phyloP scores from a whole-genome alignment of 1,140 invertebrate genomes.

The Cherax destructor region DNA sequence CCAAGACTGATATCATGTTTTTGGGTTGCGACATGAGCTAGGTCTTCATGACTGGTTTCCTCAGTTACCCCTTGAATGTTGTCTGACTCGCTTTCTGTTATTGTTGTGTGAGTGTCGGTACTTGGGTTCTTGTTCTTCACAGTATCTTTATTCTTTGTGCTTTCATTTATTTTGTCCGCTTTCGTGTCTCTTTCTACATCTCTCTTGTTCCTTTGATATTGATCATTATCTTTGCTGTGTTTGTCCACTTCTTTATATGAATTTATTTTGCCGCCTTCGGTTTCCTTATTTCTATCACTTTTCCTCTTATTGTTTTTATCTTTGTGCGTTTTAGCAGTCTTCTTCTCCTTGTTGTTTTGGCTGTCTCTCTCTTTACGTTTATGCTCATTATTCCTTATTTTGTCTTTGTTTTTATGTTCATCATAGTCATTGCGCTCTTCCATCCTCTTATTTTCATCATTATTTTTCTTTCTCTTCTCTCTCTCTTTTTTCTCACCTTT shows the following conservation, averaged over 20 bases:
- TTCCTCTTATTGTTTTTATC: background rate
- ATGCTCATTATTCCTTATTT: background rate
- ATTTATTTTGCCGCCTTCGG: background rate
- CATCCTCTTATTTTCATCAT: background rate
- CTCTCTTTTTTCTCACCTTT: background rate
- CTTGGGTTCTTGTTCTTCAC: background rate
- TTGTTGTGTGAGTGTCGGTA: background rate
- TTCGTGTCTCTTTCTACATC: background rate
- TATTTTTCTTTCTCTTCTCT: background rate
- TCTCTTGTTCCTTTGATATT: background rate
- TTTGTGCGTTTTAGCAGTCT: background rate
- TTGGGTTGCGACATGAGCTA: background rate
- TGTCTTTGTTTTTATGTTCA: background rate
- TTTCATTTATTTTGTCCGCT: background rate
- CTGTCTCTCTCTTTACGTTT: background rate
- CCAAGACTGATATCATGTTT: background rate
- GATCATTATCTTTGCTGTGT: background rate
- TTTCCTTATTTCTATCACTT: background rate
- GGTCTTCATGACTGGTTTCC: too few relatives aligned
- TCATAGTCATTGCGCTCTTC: background rate
- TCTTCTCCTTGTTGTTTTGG: background rate
- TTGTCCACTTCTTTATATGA: background rate
- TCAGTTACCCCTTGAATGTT: background rate
- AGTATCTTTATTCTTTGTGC: background rate
- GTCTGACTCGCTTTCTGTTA: background rate